Conservation (phyloP, 2,888 invertebrate species). For the Cosmorhoe ocellata region DNA sequence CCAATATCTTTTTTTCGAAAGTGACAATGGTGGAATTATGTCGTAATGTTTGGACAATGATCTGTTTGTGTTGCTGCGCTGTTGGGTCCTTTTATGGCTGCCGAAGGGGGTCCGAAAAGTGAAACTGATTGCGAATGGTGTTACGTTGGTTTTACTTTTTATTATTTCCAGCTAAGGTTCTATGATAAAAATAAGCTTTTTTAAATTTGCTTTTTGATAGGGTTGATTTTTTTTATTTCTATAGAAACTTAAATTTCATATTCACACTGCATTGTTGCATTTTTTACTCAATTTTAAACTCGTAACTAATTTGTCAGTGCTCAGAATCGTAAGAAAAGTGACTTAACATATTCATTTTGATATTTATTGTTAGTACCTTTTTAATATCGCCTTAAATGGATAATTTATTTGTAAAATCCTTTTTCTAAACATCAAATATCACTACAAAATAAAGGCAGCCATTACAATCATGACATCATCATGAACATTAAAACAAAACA, state of each 20-base stretch:
- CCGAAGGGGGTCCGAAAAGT: constrained; percentile 46
- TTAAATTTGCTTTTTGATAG: constrained; percentile 6
- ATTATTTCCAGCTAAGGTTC: constrained; percentile 20
- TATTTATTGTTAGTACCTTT: too few relatives aligned
- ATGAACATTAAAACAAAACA: constrained; percentile 34
- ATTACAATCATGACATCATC: constrained; percentile 37
- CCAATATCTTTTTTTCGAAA: constrained; percentile 51
- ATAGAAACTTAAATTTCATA: too few relatives aligned
- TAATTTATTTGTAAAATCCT: not conserved
- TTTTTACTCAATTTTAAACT: too few relatives aligned
- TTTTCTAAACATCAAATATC: constrained; percentile 8
- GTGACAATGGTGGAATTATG: constrained; percentile 60
- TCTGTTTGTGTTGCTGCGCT: constrained; percentile 54
- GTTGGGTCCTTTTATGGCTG: constrained; percentile 49
- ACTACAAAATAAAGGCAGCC: constrained; percentile 20
- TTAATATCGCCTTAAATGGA: too few relatives aligned
- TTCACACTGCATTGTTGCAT: too few relatives aligned
- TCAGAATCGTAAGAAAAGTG: too few relatives aligned
- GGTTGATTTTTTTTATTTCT: constrained; percentile 2
- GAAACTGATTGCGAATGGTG: constrained; percentile 34
- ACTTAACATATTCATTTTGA: too few relatives aligned
- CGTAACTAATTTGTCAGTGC: too few relatives aligned
- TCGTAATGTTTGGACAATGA: constrained; percentile 66
- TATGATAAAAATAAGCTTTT: constrained; percentile 3
- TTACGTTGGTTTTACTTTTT: constrained; percentile 44